These are phyloP conservation scores for Cydia amplana DNA, from an alignment of 1,140 invertebrate species.

Conservation along the genomic window DNA sequence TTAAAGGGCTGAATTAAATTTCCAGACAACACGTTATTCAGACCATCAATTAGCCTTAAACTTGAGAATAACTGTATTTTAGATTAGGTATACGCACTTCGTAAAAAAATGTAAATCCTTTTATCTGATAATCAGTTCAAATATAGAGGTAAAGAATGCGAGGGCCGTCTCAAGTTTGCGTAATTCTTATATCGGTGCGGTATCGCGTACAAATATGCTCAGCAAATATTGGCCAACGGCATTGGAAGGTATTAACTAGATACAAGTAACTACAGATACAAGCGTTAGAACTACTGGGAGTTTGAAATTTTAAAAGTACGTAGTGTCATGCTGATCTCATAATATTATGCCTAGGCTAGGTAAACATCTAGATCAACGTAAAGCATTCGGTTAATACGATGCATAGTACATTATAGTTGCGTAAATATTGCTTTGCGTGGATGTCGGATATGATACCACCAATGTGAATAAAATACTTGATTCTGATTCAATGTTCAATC, in stretches of 20 bases:
- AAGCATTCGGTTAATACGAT: slow-evolving; percentile 32
- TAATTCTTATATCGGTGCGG: not conserved
- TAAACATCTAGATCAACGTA: slow-evolving; percentile 9
- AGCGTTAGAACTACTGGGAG: slow-evolving; percentile 9
- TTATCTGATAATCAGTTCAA: slow-evolving; percentile 9
- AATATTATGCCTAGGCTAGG: slow-evolving; percentile 10
- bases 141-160: slow-evolving; percentile 11
- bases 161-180: not conserved
- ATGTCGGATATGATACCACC: not conserved
- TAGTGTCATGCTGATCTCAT: slow-evolving; percentile 26
- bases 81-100: too few species aligned
- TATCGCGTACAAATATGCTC: slow-evolving; percentile 20
- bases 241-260: slow-evolving; percentile 13
- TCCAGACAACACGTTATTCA: too few species aligned
- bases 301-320: slow-evolving; percentile 16
- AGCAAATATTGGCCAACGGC: slow-evolving; percentile 17
- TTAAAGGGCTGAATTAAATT: too few species aligned
- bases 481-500: not conserved
- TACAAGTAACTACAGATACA: slow-evolving; percentile 1
- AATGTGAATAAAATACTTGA: too few species aligned
- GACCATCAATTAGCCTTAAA: too few species aligned
- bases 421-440: slow-evolving; percentile 7
- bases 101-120: not conserved
- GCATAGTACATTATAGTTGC: slow-evolving; percentile 8
- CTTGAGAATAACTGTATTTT: too few species aligned